Conservation (phyloP, 30 jellyfish, hydroid and myxozoan genomes). For the Pelagia noctiluca region DNA sequence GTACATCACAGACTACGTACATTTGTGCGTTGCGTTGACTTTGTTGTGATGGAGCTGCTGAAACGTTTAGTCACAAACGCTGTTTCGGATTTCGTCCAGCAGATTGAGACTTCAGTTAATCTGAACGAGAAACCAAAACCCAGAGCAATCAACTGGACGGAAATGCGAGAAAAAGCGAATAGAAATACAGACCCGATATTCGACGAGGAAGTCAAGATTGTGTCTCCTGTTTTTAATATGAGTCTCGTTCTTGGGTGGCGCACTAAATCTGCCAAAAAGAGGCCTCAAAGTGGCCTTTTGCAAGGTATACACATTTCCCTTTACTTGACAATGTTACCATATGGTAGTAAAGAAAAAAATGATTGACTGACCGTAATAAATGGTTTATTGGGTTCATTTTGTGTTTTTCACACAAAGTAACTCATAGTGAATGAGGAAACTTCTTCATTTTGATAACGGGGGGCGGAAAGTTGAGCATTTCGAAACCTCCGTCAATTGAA, state of each 20-base stretch:
- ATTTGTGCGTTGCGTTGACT: conserved; percentile 76
- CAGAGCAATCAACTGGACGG: conserved; percentile 28
- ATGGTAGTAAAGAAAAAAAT: too few species aligned
- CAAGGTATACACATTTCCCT: not conserved
- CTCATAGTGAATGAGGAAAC: not conserved
- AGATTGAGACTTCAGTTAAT: conserved; percentile 56
- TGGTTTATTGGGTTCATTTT: not conserved
- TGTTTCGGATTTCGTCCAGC: conserved; percentile 48
- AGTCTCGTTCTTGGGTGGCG: conserved; percentile 23
- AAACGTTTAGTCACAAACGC: conserved; percentile 61
- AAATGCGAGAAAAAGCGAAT: conserved; percentile 12
- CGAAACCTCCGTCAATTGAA: too few species aligned
- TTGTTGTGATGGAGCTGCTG: conserved; percentile 66
- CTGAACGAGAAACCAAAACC: conserved; percentile 49
- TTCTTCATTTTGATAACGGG: not conserved
- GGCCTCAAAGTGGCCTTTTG: conserved; percentile 2
- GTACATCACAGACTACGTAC: conserved; percentile 52
- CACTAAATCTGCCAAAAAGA: conserved; percentile 9
- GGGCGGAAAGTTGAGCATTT: not conserved
- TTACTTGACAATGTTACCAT: not conserved
- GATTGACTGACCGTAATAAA: not conserved
- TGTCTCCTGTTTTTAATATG: conserved; percentile 42
- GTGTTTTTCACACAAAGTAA: not conserved
- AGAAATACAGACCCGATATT: not conserved
- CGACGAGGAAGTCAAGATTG: conserved; percentile 23